Evolutionary conservation across 2,888 invertebrate genomes (phyloP).

Genomic region (Phlogophora meticulosa): DNA sequence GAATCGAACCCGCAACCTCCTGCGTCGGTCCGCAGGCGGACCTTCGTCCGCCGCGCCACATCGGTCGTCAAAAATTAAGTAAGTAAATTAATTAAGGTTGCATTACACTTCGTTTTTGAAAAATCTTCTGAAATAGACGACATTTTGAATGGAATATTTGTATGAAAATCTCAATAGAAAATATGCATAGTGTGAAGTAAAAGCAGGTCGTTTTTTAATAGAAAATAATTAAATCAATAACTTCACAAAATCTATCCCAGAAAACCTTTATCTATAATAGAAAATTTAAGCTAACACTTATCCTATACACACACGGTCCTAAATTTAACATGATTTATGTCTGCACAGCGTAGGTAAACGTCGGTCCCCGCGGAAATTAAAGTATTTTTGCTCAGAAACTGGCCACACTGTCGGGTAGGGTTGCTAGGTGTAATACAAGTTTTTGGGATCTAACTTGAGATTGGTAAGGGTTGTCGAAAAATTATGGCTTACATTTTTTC

Average conservation of each 20-base stretch:
- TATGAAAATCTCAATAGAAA: no score
- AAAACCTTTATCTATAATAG: slow-evolving; percentile 26
- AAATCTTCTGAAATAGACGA: no score
- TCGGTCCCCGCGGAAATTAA: slow-evolving; percentile 64
- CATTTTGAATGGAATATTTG: no score
- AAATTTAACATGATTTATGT: slow-evolving; percentile 58
- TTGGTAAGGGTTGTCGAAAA: slow-evolving; percentile 3
- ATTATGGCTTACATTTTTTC: background rate
- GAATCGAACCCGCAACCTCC: no score
- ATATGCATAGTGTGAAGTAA: no score
- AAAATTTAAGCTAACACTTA: slow-evolving; percentile 26
- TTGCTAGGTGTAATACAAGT: slow-evolving; percentile 19
- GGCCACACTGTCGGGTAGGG: slow-evolving; percentile 24
- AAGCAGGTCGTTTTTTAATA: no score
- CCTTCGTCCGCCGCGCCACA: no score
- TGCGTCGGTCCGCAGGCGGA: no score
- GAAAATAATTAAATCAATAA: no score
- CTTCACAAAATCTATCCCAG: slow-evolving; percentile 8
- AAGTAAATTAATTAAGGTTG: no score
- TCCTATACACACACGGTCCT: slow-evolving; percentile 20
- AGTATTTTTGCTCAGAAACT: slow-evolving; percentile 57
- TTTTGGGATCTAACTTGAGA: slow-evolving; percentile 7
- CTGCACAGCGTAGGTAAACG: slow-evolving; percentile 31
- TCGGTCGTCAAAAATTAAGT: no score
- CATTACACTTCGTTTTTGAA: no score